Evolutionary conservation across 1,140 invertebrate species (phyloP).

Genomic region (Zeugodacus cucurbitae): DNA sequence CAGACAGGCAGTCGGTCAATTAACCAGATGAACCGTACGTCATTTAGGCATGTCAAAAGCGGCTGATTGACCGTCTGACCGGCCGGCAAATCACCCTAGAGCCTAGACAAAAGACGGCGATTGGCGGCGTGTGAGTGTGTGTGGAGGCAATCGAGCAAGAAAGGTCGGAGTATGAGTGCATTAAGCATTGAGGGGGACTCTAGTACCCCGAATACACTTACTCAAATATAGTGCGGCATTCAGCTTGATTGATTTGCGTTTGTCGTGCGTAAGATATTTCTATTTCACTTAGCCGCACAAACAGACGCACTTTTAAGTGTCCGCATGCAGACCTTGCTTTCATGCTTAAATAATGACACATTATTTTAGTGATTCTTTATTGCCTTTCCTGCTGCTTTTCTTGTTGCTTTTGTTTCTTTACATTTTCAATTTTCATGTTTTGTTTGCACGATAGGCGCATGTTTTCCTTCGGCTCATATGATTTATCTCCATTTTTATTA

Average conservation of each 20-base stretch:
- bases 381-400: neutral
- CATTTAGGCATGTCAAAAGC: neutral
- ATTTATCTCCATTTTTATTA: neutral
- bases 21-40: neutral
- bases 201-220: neutral
- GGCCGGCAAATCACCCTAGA: neutral
- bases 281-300: neutral
- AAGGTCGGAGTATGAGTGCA: neutral
- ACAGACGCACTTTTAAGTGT: neutral
- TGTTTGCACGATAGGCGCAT: no score
- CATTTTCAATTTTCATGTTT: neutral
- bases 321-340: neutral
- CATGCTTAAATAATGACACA: neutral
- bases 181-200: neutral
- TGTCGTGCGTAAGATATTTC: neutral
- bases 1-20: neutral
- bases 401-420: neutral
- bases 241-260: constrained; percentile 17
- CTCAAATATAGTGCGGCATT: neutral
- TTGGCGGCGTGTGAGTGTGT: neutral
- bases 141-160: neutral
- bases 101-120: neutral
- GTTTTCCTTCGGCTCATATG: no score
- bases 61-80: neutral
- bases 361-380: neutral